Evolutionary conservation across 2,797 vertebrate species (phyloP), one percentile per base, ranked within the genome.

Genomic region (Gila robusta): DNA sequence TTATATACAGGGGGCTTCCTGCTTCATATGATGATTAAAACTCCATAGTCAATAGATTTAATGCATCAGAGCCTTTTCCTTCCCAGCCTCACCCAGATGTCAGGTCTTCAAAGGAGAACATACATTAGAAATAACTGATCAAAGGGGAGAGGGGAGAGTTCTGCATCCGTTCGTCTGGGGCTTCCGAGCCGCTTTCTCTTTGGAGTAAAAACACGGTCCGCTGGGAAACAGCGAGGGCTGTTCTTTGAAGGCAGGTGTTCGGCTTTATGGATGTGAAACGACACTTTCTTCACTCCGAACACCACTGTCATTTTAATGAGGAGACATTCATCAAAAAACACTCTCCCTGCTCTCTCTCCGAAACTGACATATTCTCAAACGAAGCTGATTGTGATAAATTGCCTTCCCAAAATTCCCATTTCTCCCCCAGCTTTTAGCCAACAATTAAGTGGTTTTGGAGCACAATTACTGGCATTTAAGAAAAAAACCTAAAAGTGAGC

Each of bases 391-490:
- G 84, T 90, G 91, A 94, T 93, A 83, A 92, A 94, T 93, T 91
- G 90, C 89, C 89, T 87, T 88, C 74, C 88, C 88, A 87, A 90
- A 91, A 77, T 70, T 89, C 87, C 89, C 70, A 87, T 82, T 89
- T 87, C 89, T 91, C 90, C 89, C 19, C 26, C 8, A 64, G 67
- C 37, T 85, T 87, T 86, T 76, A 80, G 72, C 81, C 32, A 86
- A 88, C 92, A 93, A 93, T 94, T 93, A 94, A 86, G 81, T 76
- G 88, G 87, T 93, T 91, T 91, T 91, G 70, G 78, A 91, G 85
- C 81, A 87, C 92, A 92, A 93, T 92, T 92, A 89, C 83, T n/a
- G 78, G 80, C 88, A 78, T 73, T 64, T 37, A 88, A 85, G 90
- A 79, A 52, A 17, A 37, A 54, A 49, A 16, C 0, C 28, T 44